Base-by-base conservation (phyloP, 2,797 vertebrate genomes). In the Chloroceryle inda region DNA sequence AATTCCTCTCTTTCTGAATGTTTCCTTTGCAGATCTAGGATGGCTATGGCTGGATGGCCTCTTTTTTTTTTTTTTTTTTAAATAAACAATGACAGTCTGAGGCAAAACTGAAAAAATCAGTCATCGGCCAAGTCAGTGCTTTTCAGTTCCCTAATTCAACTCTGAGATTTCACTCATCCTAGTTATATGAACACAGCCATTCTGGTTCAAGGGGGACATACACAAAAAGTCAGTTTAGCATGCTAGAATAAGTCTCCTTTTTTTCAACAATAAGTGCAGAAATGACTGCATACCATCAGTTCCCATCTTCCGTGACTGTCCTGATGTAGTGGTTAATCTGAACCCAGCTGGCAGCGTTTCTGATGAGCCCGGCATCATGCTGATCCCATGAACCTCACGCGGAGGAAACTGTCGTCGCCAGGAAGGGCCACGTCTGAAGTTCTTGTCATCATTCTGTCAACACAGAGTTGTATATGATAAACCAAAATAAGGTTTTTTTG, bases 291-390 rank as follows among this genome's bases (percentile, higher is more conserved):
- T 97, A 99, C 99, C 99, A 16, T 99, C 99, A 3, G 98, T 98
- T 18, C 99, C 94, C 98, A 99, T 98, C 98, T 99, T 99, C 59
- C 99, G 98, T 4, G 99, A 99, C 97, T 99, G 99, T 44, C 99
- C 99, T 1, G 99, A 99, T 2, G 99, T 99, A 44, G 99, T 98
- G 74, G 99, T 99, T 96, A 99, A 98, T 55, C 99, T 98, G 98
- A 99, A 99, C 12, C 99, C 99, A 4, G 99, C 99, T 0, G 99
- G 99, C 86, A 99, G 98, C 5, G 99, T 99, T 98, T 99, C 99
- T 2, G 99, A 99, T 1, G 99, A 99, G 11, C 99, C 99, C 0
- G 99, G 99, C 99, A 99, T 99, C 99, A 99, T 99, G 95, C 99
- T 99, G 98, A 99, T 99, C 89, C 99, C 99, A 0, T 99, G 99